Conservation (phyloP, 2,888 invertebrate genomes). For the Vannuccia rotundouncinata region DNA sequence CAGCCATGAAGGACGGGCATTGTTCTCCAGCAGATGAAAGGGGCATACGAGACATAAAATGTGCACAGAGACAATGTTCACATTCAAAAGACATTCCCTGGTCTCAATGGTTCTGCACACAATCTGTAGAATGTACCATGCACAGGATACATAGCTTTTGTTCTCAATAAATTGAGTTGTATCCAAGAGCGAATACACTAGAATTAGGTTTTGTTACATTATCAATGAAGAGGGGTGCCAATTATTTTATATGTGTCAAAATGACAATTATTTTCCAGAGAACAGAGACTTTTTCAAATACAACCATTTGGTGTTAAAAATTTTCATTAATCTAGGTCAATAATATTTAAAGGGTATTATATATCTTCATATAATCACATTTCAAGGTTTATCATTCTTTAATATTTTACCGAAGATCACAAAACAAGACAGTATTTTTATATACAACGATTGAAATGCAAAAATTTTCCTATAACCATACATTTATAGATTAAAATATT, state of each 20-base stretch:
- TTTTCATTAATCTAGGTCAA: too few species aligned
- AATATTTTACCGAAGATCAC: too few species aligned
- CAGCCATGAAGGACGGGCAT: background rate
- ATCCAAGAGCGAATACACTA: background rate
- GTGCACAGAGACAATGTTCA: slow-evolving; percentile 7
- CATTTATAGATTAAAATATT: too few species aligned
- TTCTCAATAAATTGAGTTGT: background rate
- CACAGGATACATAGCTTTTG: background rate
- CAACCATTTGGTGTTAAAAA: too few species aligned
- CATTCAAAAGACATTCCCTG: background rate
- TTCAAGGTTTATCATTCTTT: too few species aligned
- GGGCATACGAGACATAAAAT: background rate
- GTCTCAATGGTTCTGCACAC: background rate
- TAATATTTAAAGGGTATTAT: too few species aligned
- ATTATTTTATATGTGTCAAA: background rate
- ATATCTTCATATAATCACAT: too few species aligned
- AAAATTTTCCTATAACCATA: too few species aligned
- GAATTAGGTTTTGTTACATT: background rate
- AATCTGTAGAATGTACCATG: too few species aligned
- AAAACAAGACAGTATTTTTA: too few species aligned
- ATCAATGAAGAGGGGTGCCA: background rate
- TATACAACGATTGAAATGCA: too few species aligned
- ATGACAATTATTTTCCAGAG: background rate
- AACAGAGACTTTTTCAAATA: too few species aligned
- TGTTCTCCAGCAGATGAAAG: background rate